Evolutionary conservation across 1,140 invertebrate species (phyloP), one percentile per base, ranked within the genome.

Genomic region (Drosophila tropicalis): DNA sequence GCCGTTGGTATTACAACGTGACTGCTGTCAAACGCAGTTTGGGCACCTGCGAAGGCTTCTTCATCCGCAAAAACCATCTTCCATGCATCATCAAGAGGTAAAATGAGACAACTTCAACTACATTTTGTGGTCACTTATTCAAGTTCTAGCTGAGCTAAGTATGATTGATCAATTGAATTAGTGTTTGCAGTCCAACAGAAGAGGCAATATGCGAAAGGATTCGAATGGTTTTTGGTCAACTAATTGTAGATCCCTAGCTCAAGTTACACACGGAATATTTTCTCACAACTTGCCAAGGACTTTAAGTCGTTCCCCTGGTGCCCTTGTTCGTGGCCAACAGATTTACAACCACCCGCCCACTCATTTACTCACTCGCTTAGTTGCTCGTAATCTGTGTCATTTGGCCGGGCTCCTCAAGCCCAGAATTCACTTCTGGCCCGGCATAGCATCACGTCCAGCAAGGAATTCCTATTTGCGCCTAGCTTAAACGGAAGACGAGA

Each of bases 401-500:
- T 41, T 64, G 44, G 44, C 44, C 12, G 17, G 44, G 65, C 51
- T 63, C 44, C 55, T 62, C 68, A 56, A 72, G 76, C 72, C 62
- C 57, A 62, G 65, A 65, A 64, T 63, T 70, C 58, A 64, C 64
- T 55, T 54, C 62, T 34, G 17, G 10, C 44, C 9, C 44, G 47
- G 68, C 68, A 86, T 86, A 58, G 64, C 41, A 19, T 76, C 82
- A 86, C 82, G 82, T 87, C 60, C 83, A 56, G 47, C 41, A 19
- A 73, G 79, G 82, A 86, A 86, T 86, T 87, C 56, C 82, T 87
- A 87, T 87, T 86, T 87, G 44, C 68, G 82, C 81, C 74, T 65
- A 68, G 47, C 70, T 55, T 29, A 25, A 9, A 36, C 9, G 7
- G 9, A 36, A 19, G 10, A 15, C 32, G 17, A 5, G 15, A 5